phyloP scores from a whole-genome alignment of 2,888 invertebrate genomes.

The Drosophila austrosaltans region DNA sequence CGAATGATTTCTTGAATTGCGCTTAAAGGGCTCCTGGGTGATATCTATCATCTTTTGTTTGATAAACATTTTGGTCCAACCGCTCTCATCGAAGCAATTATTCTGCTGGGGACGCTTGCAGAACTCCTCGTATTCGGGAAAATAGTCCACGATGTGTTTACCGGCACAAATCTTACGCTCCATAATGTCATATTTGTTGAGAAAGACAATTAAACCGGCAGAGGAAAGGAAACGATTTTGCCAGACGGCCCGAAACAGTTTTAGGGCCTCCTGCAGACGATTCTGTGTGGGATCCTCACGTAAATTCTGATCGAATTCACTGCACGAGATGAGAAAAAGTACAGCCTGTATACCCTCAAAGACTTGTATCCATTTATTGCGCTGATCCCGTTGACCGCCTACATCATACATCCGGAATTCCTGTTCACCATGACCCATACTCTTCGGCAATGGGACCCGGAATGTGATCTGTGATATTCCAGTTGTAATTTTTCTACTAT shows the following conservation, averaged over 20 bases:
- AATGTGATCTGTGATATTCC: constrained; percentile 91
- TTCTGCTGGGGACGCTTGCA: constrained; percentile 83
- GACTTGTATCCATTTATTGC: constrained; percentile 93
- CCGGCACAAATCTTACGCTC: constrained; percentile 89
- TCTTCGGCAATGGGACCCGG: constrained; percentile 88
- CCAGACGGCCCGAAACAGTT: constrained; percentile 91
- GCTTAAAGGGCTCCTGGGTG: constrained; percentile 85
- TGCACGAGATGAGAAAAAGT: constrained; percentile 91
- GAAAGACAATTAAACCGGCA: constrained; percentile 91
- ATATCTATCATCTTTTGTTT: constrained; percentile 87
- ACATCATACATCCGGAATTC: constrained; percentile 93
- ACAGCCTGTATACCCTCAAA: constrained; percentile 93
- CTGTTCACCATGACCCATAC: constrained; percentile 88
- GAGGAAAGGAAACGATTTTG: constrained; percentile 88
- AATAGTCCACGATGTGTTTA: constrained; percentile 86
- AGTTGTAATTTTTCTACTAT: constrained; percentile 89
- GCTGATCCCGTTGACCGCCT: constrained; percentile 91
- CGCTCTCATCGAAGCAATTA: constrained; percentile 86
- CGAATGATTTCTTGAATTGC: constrained; percentile 80
- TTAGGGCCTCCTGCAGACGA: constrained; percentile 88
- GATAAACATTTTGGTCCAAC: constrained; percentile 88
- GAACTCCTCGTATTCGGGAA: constrained; percentile 87
- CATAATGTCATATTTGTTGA: constrained; percentile 92
- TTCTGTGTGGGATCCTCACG: constrained; percentile 89
- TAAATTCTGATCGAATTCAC: constrained; percentile 91